Percentiles rank a stretch among this genome's conserved stretches.
Conservation (phyloP, 2,888 invertebrate genomes). For the Creontiades dilutus region DNA sequence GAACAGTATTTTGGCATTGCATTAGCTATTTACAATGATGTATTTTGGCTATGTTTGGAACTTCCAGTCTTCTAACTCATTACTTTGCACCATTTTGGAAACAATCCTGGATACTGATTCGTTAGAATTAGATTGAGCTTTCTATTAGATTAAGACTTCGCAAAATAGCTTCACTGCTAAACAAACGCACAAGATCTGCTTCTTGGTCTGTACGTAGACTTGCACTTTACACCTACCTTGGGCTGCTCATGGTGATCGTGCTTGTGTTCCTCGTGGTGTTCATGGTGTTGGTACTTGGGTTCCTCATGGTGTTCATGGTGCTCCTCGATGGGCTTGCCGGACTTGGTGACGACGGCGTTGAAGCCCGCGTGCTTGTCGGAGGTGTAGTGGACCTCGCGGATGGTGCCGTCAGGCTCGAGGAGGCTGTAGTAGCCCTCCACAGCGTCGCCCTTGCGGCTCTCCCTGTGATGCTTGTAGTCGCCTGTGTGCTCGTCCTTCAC, state of each 20-base stretch:
- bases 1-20: too few species aligned
- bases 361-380: conserved; percentile 68
- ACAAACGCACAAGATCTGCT: too few species aligned
- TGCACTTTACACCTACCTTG: not conserved
- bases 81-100: too few species aligned
- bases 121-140: too few species aligned
- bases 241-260: conserved; percentile 42
- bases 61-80: too few species aligned
- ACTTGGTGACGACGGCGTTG: conserved; percentile 71
- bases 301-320: conserved; percentile 34
- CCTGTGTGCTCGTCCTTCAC: conserved; percentile 69
- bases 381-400: conserved; percentile 71
- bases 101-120: too few species aligned
- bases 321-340: conserved; percentile 59
- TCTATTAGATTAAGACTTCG: too few species aligned
- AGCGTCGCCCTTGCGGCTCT: conserved; percentile 69
- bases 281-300: not conserved
- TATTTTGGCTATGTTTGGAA: too few species aligned
- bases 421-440: conserved; percentile 72
- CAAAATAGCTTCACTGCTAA: too few species aligned
- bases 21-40: too few species aligned
- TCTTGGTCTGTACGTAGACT: too few species aligned
- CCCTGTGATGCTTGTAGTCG: conserved; percentile 68
- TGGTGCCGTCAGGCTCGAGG: conserved; percentile 66
- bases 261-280: too few species aligned